Evolutionary conservation across 2,797 vertebrate species (phyloP).

Genomic region (Tachyglossus aculeatus): DNA sequence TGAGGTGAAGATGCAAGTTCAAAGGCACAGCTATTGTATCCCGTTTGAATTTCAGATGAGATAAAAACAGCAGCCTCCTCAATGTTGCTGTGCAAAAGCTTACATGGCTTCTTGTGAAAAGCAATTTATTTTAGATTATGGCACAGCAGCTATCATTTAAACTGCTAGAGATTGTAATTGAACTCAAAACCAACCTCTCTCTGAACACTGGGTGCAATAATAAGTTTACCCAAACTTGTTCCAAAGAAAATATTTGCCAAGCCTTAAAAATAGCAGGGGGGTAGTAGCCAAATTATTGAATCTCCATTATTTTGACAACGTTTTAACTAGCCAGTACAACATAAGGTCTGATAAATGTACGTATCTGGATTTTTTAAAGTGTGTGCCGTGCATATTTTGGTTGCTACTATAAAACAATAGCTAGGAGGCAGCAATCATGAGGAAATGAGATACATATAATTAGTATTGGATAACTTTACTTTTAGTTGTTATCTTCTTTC

Average conservation of each 20-base stretch:
- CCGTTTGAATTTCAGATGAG: constrained; percentile 68
- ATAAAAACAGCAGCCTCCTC: constrained; percentile 52
- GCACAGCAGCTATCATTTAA: constrained; percentile 72
- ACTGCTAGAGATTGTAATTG: constrained; percentile 72
- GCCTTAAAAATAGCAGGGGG: neutral
- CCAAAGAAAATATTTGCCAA: constrained; percentile 15
- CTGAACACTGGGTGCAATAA: constrained; percentile 48
- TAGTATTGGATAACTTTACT: neutral
- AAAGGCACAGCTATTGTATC: constrained; percentile 37
- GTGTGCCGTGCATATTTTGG: neutral
- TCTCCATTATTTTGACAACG: neutral
- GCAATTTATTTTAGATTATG: constrained; percentile 80
- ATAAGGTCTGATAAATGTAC: neutral
- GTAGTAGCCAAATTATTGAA: neutral
- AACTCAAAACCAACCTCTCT: constrained; percentile 65
- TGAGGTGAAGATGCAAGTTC: constrained; percentile 23
- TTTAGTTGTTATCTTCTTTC: constrained; percentile 13
- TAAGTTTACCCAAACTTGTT: constrained; percentile 45
- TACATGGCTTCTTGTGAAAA: constrained; percentile 72
- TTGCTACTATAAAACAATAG: neutral
- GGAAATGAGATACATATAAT: constrained; percentile 13
- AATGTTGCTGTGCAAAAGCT: constrained; percentile 59
- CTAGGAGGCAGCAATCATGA: neutral
- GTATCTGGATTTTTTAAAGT: neutral
- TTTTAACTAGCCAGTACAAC: neutral